Evolutionary conservation across 2,888 invertebrate species (phyloP).

Genomic region (Pollenia amentaria): DNA sequence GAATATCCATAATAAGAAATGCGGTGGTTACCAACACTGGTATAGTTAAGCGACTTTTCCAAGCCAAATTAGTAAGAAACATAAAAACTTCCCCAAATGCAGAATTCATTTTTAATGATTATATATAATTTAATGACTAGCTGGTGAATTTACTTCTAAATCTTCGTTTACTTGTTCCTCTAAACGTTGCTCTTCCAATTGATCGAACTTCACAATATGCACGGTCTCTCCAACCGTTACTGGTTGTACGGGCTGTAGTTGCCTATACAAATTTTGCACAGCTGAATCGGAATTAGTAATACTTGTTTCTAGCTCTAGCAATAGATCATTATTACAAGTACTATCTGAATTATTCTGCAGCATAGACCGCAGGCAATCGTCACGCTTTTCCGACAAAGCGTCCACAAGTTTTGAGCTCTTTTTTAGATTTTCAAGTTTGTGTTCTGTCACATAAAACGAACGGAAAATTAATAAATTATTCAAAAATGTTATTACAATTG

Average conservation of each 20-base stretch:
- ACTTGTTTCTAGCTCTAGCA: constrained; percentile 84
- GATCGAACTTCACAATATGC: constrained; percentile 86
- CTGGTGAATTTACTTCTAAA: constrained; percentile 62
- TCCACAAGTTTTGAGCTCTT: constrained; percentile 85
- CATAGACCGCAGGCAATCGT: constrained; percentile 85
- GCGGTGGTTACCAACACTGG: constrained; percentile 88
- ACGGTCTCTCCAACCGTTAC: constrained; percentile 86
- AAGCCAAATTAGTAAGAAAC: constrained; percentile 89
- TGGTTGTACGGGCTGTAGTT: constrained; percentile 85
- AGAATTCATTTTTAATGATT: constrained; percentile 80
- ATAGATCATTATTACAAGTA: constrained; percentile 75
- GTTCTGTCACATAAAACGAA: constrained; percentile 78
- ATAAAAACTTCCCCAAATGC: constrained; percentile 86
- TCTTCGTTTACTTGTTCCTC: constrained; percentile 71
- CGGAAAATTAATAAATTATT: too few species aligned
- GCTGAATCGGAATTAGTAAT: constrained; percentile 81
- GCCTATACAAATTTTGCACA: constrained; percentile 83
- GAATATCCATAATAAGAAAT: constrained; percentile 88
- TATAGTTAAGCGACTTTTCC: constrained; percentile 88
- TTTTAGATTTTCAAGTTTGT: constrained; percentile 85
- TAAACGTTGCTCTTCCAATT: constrained; percentile 82
- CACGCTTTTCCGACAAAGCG: constrained; percentile 85
- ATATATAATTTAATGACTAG: constrained; percentile 64
- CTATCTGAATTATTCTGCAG: constrained; percentile 80
- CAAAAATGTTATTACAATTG: too few species aligned